Evolutionary conservation across 2,888 invertebrate genomes (phyloP).

Genomic region (Mongoloraphidia duomilia): DNA sequence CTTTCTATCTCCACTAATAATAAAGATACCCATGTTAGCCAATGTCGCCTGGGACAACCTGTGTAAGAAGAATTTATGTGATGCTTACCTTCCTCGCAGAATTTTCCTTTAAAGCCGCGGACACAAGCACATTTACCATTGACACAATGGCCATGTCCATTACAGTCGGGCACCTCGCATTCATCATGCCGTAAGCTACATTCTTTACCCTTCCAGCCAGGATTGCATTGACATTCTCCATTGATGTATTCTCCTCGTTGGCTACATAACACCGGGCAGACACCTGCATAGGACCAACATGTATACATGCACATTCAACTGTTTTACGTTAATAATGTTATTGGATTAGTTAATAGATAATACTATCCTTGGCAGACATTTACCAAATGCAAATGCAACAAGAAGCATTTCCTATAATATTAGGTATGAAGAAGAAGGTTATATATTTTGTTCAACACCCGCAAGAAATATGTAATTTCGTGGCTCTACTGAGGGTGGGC

Average conservation of each 20-base stretch:
- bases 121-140: conserved; percentile 92
- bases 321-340: background rate
- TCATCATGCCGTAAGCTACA: conserved; percentile 90
- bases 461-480: too few relatives aligned
- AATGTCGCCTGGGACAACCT: background rate
- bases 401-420: too few relatives aligned
- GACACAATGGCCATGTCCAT: conserved; percentile 90
- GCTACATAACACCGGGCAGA: conserved; percentile 92
- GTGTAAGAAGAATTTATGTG: background rate
- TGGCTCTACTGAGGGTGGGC: too few relatives aligned
- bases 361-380: too few relatives aligned
- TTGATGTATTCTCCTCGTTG: conserved; percentile 94
- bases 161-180: conserved; percentile 93
- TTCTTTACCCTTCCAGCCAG: conserved; percentile 97
- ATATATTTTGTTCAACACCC: too few relatives aligned
- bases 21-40: too few relatives aligned
- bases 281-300: conserved; percentile 39
- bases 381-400: too few relatives aligned
- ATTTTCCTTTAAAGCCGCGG: conserved; percentile 86
- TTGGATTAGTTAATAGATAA: too few relatives aligned
- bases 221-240: conserved; percentile 93
- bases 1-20: too few relatives aligned
- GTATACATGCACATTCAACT: background rate
- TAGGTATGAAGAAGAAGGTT: too few relatives aligned
- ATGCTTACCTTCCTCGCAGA: conserved; percentile 70